phyloP scores from a whole-genome alignment of 2,113 vertebrate species.

The Gyps fulvus region DNA sequence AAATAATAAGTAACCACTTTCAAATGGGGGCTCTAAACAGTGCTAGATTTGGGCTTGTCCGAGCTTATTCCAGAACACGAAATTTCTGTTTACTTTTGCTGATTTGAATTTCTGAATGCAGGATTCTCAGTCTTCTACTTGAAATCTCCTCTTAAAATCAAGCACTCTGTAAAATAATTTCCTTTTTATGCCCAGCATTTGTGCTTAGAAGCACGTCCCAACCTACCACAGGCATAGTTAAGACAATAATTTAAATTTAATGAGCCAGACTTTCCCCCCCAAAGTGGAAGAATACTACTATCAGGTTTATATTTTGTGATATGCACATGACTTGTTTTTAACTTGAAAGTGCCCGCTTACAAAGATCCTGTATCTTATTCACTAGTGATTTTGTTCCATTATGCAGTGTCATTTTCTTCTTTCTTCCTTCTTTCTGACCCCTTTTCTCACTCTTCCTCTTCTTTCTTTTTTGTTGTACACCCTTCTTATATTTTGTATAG shows the following conservation, averaged over 20 bases:
- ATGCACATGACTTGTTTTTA: background rate
- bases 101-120: background rate
- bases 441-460: background rate
- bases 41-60: background rate
- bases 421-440: background rate
- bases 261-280: background rate
- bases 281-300: background rate
- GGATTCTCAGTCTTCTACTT: background rate
- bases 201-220: background rate
- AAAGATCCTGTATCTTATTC: background rate
- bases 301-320: background rate
- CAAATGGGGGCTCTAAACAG: background rate
- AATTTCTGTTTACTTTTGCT: background rate
- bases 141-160: background rate
- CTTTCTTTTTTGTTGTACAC: background rate
- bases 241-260: background rate
- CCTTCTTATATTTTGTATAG: background rate
- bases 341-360: background rate
- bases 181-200: background rate
- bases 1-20: background rate
- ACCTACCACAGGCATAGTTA: background rate
- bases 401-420: background rate
- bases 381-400: background rate
- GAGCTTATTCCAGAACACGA: background rate
- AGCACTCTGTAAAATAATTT: background rate